Evolutionary conservation across 2,888 invertebrate species (phyloP).

Genomic region (Platycheirus albimanus): DNA sequence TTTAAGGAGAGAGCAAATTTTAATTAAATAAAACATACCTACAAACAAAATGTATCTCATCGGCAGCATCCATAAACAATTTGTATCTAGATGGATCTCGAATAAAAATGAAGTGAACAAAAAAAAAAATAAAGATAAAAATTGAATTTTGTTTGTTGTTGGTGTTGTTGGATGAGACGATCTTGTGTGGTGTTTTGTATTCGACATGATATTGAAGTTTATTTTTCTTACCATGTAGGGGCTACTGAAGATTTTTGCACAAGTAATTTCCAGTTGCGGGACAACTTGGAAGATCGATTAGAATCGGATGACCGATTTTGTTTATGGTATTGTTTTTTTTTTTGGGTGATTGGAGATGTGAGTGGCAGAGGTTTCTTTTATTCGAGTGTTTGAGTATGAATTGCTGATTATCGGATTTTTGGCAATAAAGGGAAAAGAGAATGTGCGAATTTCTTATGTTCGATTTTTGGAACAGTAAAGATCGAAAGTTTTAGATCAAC

Average conservation of each 20-base stretch:
- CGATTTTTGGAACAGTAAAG: not conserved
- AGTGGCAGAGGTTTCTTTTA: conserved; percentile 1
- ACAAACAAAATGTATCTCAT: not conserved
- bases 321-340: conserved; percentile 34
- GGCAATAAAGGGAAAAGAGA: not conserved
- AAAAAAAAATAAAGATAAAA: conserved; percentile 39
- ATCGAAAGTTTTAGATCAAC: too few relatives aligned
- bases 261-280: conserved; percentile 11
- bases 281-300: conserved; percentile 49
- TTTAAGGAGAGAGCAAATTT: conserved; percentile 20
- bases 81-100: conserved; percentile 70
- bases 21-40: too few relatives aligned
- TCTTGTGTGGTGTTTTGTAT: conserved; percentile 38
- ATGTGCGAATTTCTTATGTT: not conserved
- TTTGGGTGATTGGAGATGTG: conserved; percentile 5
- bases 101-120: conserved; percentile 48
- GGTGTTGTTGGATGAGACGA: conserved; percentile 29
- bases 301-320: conserved; percentile 48
- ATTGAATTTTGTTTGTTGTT: not conserved
- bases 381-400: not conserved
- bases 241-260: conserved; percentile 30
- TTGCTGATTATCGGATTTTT: too few relatives aligned
- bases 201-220: conserved; percentile 34
- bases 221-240: conserved; percentile 53
- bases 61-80: conserved; percentile 48